A percentile compares a stretch with the other conserved stretches of the same genome.
phyloP scores from a whole-genome alignment of 2,797 vertebrate genomes.

The Neostethus bicornis region DNA sequence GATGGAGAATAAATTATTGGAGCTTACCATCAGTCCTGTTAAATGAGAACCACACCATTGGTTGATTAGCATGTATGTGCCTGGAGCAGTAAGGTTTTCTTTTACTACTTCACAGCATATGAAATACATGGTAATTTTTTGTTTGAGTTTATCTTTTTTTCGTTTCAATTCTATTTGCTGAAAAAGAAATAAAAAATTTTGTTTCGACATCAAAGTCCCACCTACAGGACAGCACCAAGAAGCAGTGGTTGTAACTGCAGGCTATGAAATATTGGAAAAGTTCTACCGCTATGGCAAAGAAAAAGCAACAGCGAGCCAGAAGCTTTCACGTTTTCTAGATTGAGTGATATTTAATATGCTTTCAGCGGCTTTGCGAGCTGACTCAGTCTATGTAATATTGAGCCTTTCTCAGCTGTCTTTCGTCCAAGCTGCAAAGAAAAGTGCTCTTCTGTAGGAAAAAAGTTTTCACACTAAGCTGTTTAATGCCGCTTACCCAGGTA shows the following conservation, averaged over 20 bases:
- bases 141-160: neutral
- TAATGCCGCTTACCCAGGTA: slow-evolving; percentile 41
- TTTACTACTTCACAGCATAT: too few species aligned
- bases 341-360: slow-evolving; percentile 47
- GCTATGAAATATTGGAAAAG: slow-evolving; percentile 23
- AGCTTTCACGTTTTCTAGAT: slow-evolving; percentile 28
- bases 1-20: slow-evolving; percentile 58
- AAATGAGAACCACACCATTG: slow-evolving; percentile 35
- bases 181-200: slow-evolving; percentile 4
- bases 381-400: slow-evolving; percentile 61
- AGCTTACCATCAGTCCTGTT: slow-evolving; percentile 24
- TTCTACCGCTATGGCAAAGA: slow-evolving; percentile 13
- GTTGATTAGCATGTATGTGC: slow-evolving; percentile 12
- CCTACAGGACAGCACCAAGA: slow-evolving; percentile 24
- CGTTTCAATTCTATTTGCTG: neutral
- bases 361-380: slow-evolving; percentile 45
- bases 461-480: slow-evolving; percentile 28
- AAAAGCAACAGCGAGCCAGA: slow-evolving; percentile 14
- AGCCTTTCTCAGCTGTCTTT: slow-evolving; percentile 31
- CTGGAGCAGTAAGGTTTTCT: too few species aligned
- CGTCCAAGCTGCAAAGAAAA: slow-evolving; percentile 42
- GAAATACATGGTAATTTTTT: too few species aligned
- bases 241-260: slow-evolving; percentile 16
- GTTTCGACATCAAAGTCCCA: slow-evolving; percentile 39
- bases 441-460: slow-evolving; percentile 19